Evolutionary conservation across 1,140 invertebrate genomes (phyloP), one percentile per base, ranked within the genome.

Genomic region (Drosophila bifasciata): DNA sequence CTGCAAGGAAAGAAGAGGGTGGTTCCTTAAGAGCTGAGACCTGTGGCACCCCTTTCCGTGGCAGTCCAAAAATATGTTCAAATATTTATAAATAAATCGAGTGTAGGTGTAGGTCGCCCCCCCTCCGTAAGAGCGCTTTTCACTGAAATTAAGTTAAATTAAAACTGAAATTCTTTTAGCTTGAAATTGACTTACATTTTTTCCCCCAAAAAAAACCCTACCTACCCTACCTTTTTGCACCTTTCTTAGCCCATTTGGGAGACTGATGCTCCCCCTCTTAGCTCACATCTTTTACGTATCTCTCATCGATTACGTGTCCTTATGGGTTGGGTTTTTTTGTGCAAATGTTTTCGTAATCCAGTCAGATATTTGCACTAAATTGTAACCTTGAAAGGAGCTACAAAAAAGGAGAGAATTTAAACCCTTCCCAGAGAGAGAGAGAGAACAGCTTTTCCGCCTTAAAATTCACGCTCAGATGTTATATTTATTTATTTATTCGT

Each of bases 361-460:
- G 49, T 68, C 62, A 68, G 64, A 49, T 55, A 36, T 64, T 50
- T 39, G 17, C 43, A n/a, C 43, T 43, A 80, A 76, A 76, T 61
- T 62, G 56, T 84, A 84, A 76, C 79, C 79, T 79, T 83, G 79
- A 84, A 84, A 64, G 46, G 55, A 52, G 15, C n/a, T 2, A 25
- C 25, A 11, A 9, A 4, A 21, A 32, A 49, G 13, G 11, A 4
- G n/a, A 45, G 9, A 1, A 1, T 19, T 32, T 51, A 36, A 36
- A 11, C 11, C 11, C 32, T 36, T 36, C 11, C 32, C 28, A 32
- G 28, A 32, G 28, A 32, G 9, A 32, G 8, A 9, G 5, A 25
- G 3, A n/a, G 25, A 28, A 11, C 28, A 0, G 28, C 28, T 4
- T 36, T 36, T 11, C 21, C 15, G 19, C 40, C 52, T 55, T 55